Conservation (phyloP, 2,797 vertebrate genomes). For the Anolis apletophallus region DNA sequence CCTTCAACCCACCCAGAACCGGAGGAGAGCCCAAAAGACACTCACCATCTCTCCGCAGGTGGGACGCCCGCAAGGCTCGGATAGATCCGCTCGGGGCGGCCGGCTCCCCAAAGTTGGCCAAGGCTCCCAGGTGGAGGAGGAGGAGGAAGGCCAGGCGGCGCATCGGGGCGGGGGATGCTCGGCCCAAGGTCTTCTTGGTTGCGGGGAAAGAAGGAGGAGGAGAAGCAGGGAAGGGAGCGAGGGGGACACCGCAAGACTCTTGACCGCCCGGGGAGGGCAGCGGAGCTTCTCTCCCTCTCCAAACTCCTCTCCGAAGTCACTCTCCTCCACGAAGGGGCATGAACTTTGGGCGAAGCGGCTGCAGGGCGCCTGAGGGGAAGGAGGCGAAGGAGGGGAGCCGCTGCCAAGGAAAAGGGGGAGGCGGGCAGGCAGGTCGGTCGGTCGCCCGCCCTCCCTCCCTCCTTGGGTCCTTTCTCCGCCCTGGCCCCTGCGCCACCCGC, state of each 20-base stretch:
- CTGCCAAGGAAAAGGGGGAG: too few species aligned
- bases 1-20: too few species aligned
- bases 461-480: not conserved
- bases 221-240: fast-evolving
- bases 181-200: slow-evolving; percentile 25
- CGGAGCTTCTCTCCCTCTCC: not conserved
- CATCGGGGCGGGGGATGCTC: slow-evolving; percentile 70
- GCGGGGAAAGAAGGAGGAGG: not conserved
- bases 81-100: slow-evolving; percentile 77
- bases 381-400: too few species aligned
- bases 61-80: slow-evolving; percentile 76
- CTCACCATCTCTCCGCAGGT: slow-evolving; percentile 79
- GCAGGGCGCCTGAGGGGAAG: not conserved
- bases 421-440: not conserved
- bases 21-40: not conserved
- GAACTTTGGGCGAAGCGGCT: not conserved
- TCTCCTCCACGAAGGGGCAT: too few species aligned
- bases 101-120: slow-evolving; percentile 74
- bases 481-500: not conserved
- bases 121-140: slow-evolving; percentile 68
- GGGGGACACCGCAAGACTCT: too few species aligned
- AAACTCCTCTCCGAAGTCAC: not conserved
- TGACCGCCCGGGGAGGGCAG: too few species aligned
- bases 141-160: slow-evolving; percentile 71
- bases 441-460: too few species aligned